Conservation (phyloP, 2,113 vertebrate genomes). For the Rhinolophus ferrumequinum region DNA sequence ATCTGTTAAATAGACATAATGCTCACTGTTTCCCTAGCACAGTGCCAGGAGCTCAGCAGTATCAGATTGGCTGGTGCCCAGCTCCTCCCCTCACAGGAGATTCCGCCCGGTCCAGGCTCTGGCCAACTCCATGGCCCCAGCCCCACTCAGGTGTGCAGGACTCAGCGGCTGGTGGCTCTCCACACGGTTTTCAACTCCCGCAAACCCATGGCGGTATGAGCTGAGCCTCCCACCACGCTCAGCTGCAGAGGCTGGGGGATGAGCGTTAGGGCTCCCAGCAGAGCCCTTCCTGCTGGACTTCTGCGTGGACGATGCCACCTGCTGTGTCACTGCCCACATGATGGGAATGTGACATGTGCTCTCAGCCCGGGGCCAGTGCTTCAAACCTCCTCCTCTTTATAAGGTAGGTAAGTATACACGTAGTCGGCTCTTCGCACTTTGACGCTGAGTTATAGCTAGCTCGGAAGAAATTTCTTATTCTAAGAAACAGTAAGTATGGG, state of each 20-base stretch:
- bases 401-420: too few relatives aligned
- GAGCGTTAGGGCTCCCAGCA: neutral
- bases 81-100: too few relatives aligned
- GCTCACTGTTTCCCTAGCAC: neutral
- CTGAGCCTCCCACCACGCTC: fast-evolving
- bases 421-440: neutral
- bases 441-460: neutral
- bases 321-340: neutral
- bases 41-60: neutral
- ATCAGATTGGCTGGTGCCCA: too few relatives aligned
- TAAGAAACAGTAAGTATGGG: neutral
- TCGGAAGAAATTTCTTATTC: neutral
- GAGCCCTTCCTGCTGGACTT: neutral
- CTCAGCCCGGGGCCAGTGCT: fast-evolving
- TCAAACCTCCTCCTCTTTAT: neutral
- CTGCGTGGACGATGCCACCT: fast-evolving
- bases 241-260: neutral
- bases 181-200: neutral
- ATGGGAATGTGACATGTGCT: fast-evolving
- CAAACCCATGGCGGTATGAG: fast-evolving
- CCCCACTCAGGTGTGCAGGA: too few relatives aligned
- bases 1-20: neutral
- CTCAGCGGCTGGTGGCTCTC: neutral
- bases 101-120: neutral
- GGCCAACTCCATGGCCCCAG: neutral